Conservation (phyloP, 2,113 vertebrate genomes). For the Verasper variegatus region DNA sequence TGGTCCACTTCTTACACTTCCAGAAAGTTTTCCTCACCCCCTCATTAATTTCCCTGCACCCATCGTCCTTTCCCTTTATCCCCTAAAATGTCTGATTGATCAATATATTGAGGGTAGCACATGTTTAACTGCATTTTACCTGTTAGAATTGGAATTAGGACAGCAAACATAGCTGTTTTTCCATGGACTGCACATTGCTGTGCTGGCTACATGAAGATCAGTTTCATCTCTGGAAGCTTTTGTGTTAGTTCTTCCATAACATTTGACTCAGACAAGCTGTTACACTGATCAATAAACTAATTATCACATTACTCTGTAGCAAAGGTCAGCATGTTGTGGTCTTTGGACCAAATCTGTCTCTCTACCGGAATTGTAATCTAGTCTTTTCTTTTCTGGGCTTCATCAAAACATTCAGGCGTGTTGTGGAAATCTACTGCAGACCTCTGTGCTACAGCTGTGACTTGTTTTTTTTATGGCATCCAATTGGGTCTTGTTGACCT, state of each 20-base stretch:
- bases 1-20: conserved; percentile 5
- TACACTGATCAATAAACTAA: not conserved
- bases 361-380: not conserved
- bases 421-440: not conserved
- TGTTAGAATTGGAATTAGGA: not conserved
- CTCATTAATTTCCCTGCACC: not conserved
- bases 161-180: too few species aligned
- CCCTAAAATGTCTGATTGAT: conserved; percentile 14
- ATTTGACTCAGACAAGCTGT: not conserved
- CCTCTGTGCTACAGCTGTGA: not conserved
- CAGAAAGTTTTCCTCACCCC: not conserved
- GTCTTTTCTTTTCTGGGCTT: not conserved
- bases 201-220: not conserved
- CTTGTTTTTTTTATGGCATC: not conserved
- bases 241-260: not conserved
- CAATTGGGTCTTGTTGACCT: not conserved
- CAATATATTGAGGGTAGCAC: not conserved
- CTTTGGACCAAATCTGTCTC: not conserved
- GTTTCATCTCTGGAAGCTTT: not conserved
- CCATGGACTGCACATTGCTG: not conserved
- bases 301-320: not conserved
- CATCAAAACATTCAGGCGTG: not conserved
- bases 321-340: not conserved
- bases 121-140: not conserved
- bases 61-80: not conserved